Evolutionary conservation across 2,797 vertebrate species (phyloP), one percentile per base, ranked within the genome.

Genomic region (Echiichthys vipera): DNA sequence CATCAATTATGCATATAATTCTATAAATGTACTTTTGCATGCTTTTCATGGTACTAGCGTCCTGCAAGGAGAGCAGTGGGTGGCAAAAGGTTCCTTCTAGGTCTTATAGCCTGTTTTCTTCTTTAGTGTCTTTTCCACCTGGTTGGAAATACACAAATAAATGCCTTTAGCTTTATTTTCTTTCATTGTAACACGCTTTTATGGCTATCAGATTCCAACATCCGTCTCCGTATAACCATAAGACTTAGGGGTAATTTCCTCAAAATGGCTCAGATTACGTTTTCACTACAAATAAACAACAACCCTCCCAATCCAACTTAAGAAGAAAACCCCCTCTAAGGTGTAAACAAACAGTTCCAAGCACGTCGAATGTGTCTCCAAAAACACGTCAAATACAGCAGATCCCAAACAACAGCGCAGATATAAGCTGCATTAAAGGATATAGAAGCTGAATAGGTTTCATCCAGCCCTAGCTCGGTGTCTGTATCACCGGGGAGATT

Each of bases 221-320:
- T 36, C 45, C 3, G 9, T 29, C 30, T 43, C 25, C n/a, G 25
- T 32, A 20, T 22, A 34, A 61, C 56, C 36, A 43, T 24, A 25
- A 36, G 29, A 34, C 24, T 67, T 11, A n/a, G 18, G 45, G n/a
- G 20, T 66, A 43, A 64, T 59, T 72, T 76, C 76, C 64, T 76
- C 34, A 10, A 6, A 2, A 45, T 40, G 47, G 18, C 18, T 68
- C 36, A 5, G n/a, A 46, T 64, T 34, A 45, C 12, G 20, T 75
- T 69, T 65, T 65, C 36, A 61, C n/a, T 50, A 46, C 37, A 54
- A 59, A 58, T 36, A 77, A 43, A 51, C 6, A 45, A 18, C 29
- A 2, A 4, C 29, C 25, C 36, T 45, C n/a, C n/a, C 10, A 18
- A 7, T 39, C n/a, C 25, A 65, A 25, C 34, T n/a, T 0, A 14